These are phyloP conservation scores for Leucania comma DNA, from an alignment of 2,888 invertebrate species.

Conservation along the genomic window DNA sequence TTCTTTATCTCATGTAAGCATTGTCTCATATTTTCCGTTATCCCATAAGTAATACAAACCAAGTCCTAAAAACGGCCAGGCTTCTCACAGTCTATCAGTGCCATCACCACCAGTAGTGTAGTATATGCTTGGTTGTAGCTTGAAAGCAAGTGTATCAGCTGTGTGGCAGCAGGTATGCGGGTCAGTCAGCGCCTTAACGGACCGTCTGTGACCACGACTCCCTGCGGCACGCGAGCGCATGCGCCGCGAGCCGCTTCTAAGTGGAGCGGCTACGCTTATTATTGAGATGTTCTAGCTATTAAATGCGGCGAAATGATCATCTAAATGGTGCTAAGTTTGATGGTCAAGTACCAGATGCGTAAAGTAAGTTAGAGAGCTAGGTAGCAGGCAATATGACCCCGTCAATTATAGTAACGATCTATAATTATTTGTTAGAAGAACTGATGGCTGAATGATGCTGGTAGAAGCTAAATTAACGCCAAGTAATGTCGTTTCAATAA, in stretches of 20 bases:
- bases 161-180: conserved; percentile 40
- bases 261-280: conserved; percentile 21
- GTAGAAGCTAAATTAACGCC: background rate
- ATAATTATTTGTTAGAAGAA: background rate
- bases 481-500: background rate
- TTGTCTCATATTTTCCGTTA: background rate
- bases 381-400: background rate
- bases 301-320: background rate
- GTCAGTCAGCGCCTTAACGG: conserved; percentile 53
- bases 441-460: no score
- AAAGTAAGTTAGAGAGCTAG: background rate
- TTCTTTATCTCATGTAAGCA: no score
- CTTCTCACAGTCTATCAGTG: background rate
- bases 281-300: background rate
- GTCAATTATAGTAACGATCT: background rate
- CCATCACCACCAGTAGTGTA: background rate
- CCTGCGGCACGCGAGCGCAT: conserved; percentile 43
- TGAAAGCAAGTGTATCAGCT: conserved; percentile 1
- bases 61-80: background rate
- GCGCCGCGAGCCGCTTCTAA: conserved; percentile 4
- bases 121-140: background rate
- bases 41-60: background rate
- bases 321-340: background rate
- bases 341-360: background rate
- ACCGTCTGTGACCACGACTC: conserved; percentile 17